Conservation (phyloP, 2,113 vertebrate genomes). For the Dipodomys spectabilis region DNA sequence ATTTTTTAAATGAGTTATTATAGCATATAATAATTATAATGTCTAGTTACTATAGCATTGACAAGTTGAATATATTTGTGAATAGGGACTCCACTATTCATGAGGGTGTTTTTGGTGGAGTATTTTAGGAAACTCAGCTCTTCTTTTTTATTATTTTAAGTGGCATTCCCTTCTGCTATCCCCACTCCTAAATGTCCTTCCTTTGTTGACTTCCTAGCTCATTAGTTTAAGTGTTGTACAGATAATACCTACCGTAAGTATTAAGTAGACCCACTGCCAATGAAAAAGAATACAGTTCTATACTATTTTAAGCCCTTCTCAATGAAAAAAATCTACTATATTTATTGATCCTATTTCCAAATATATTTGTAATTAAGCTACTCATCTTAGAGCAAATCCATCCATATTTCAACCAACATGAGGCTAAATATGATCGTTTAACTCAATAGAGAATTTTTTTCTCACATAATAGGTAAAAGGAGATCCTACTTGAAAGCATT, state of each 20-base stretch:
- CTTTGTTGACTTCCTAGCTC: conserved; percentile 12
- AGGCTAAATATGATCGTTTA: not conserved
- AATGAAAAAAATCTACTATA: not conserved
- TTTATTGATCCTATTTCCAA: not conserved
- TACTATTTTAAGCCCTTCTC: not conserved
- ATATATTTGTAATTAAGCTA: not conserved
- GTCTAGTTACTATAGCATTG: not conserved
- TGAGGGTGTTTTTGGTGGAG: not conserved
- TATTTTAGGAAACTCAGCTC: conserved; percentile 3
- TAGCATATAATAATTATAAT: not conserved
- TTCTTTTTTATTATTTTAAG: conserved; percentile 18
- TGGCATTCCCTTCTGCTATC: not conserved
- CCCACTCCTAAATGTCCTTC: not conserved
- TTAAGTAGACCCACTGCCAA: not conserved
- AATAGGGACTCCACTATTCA: not conserved
- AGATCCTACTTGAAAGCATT: not conserved
- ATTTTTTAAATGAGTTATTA: conserved; percentile 22
- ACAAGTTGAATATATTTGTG: conserved; percentile 5
- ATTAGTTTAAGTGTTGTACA: not conserved
- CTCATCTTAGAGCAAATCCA: not conserved
- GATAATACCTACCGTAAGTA: not conserved
- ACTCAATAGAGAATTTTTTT: not conserved
- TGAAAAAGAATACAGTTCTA: not conserved
- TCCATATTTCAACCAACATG: not conserved
- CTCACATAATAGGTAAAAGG: not conserved